Base-by-base conservation (phyloP, 2,888 invertebrate species). In the Amiota mariae region DNA sequence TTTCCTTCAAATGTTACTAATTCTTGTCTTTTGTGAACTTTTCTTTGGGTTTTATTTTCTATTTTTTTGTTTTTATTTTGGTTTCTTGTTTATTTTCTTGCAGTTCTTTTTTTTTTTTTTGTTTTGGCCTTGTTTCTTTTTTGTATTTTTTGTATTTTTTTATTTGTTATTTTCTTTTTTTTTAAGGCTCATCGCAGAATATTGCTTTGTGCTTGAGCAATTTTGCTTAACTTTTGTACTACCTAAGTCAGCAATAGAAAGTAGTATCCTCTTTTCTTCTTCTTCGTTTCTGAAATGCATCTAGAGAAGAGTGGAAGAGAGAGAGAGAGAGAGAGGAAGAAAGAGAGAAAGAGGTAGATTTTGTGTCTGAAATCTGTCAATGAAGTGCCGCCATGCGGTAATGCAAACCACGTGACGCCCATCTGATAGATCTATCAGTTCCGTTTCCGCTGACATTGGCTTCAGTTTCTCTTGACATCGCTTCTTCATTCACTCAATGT, bases 401-500 rank as follows among this genome's bases (percentile, higher is more conserved):
- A 54, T 79, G 85, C 82, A 83, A 85, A 80, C 36, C 36, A 36
- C 36, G 36, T 6, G 36, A 36, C 36, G 36, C 36, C 36, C 36
- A 36, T 36, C 8, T 36, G 36, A 36, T 36, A 36, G 36, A 74
- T 63, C 46, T 13, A 63, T 63, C 63, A 63, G 63, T 63, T 63
- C 63, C 63, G 63, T n/a, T 36, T 63, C 63, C 63, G 63, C 46
- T 63, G 63, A 46, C 63, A 46, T 59, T 8, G n/a, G 15, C 59
- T 8, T 11, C 9, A 59, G 8, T 15, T 57, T 18, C n/a, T 9
- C 10, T 18, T 18, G 57, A n/a, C 18, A n/a, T 12, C 4, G 3
- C n/a, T 12, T 4, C 15, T 59, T 20, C 11, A 20, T 59, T 20
- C 59, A n/a, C 2, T 57, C 57, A 11, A 12, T 59, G 10, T 18